Conservation (phyloP, 2,888 invertebrate species). For the Octonoba sinensis region DNA sequence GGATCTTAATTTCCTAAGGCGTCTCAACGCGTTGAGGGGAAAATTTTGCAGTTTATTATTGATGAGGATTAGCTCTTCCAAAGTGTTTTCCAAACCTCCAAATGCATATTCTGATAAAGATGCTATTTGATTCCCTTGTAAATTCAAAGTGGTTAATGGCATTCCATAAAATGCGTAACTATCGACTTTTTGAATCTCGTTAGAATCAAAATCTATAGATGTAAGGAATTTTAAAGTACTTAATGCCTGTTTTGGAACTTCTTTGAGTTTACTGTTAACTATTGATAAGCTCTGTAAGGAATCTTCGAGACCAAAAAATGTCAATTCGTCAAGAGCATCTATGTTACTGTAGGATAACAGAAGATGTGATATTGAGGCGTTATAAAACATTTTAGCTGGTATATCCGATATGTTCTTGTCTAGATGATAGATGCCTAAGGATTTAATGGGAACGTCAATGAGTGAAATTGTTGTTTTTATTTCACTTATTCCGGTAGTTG, state of each 20-base stretch:
- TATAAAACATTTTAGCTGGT: conserved; percentile 81
- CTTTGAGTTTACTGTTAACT: conserved; percentile 69
- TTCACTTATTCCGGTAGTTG: conserved; percentile 82
- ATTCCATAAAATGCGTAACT: conserved; percentile 90
- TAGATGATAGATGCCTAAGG: conserved; percentile 88
- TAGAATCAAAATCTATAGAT: conserved; percentile 85
- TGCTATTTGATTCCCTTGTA: conserved; percentile 86
- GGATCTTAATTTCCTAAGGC: conserved; percentile 78
- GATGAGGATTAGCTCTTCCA: conserved; percentile 87
- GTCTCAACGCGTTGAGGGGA: conserved; percentile 83
- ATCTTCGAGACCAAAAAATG: conserved; percentile 69
- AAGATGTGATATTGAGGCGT: conserved; percentile 67
- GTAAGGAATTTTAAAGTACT: conserved; percentile 79
- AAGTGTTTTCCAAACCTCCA: conserved; percentile 81
- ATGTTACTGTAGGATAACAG: conserved; percentile 79
- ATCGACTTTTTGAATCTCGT: conserved; percentile 84
- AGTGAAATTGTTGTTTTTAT: conserved; percentile 79
- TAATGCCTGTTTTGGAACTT: conserved; percentile 70
- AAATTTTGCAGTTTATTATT: conserved; percentile 89
- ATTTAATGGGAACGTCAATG: conserved; percentile 77
- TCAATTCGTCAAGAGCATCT: conserved; percentile 73
- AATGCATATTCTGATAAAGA: conserved; percentile 88
- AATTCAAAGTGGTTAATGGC: conserved; percentile 82
- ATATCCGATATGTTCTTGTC: conserved; percentile 84
- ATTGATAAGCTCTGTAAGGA: conserved; percentile 71